Conservation (phyloP, 2,888 invertebrate genomes). For the Agrochola macilenta region DNA sequence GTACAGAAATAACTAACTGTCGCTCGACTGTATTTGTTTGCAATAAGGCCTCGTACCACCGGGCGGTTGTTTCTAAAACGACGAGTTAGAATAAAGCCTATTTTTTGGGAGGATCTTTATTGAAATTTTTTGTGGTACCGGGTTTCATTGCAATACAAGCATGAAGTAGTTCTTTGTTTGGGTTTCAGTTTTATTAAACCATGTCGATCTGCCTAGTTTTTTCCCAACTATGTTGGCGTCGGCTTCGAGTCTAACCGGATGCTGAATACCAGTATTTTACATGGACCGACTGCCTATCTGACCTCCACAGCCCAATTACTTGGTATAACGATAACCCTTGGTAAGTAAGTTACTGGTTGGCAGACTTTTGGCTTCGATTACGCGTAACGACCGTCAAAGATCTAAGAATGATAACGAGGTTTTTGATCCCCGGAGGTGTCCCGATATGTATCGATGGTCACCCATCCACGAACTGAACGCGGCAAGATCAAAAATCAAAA, state of each 20-base stretch:
- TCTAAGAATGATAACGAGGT: background rate
- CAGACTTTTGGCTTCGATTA: no score
- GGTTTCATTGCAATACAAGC: background rate
- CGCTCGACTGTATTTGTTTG: slow-evolving; percentile 61
- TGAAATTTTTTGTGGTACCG: slow-evolving; percentile 13
- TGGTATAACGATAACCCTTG: background rate
- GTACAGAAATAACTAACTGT: slow-evolving; percentile 70
- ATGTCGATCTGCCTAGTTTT: background rate
- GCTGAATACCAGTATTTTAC: background rate
- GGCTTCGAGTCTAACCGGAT: background rate
- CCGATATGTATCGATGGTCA: no score
- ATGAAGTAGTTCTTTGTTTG: background rate
- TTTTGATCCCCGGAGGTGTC: no score
- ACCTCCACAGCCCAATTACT: background rate
- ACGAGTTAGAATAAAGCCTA: background rate
- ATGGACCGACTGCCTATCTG: background rate
- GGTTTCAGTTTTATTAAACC: background rate
- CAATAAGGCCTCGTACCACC: slow-evolving; percentile 40
- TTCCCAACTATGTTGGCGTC: background rate
- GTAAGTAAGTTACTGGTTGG: background rate
- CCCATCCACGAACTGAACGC: no score
- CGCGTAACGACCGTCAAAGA: background rate
- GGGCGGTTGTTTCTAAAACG: slow-evolving; percentile 21
- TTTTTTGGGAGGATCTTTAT: slow-evolving; percentile 22
- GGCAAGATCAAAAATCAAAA: no score